Percentiles rank a stretch among this genome's conserved stretches.
These are phyloP conservation scores for Drosophila quasianomalipes DNA, from an alignment of 2,888 invertebrate species.

Conservation along the genomic window DNA sequence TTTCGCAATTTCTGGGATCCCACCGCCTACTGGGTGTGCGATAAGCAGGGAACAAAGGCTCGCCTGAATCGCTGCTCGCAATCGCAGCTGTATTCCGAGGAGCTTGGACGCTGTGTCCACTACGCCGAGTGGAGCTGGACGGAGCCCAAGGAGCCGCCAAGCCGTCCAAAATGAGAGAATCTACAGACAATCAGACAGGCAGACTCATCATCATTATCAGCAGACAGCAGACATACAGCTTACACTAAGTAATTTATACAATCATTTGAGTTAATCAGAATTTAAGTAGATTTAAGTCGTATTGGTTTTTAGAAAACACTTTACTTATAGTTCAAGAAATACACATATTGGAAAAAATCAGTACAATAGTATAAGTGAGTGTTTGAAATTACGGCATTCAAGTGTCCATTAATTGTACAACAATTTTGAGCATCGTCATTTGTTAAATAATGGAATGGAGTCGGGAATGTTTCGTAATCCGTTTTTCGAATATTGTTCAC, in stretches of 20 bases:
- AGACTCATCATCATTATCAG: constrained; percentile 27
- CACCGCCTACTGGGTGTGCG: constrained; percentile 82
- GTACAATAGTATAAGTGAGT: constrained; percentile 55
- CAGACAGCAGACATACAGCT: neutral
- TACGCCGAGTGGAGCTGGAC: constrained; percentile 83
- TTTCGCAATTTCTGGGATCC: constrained; percentile 84
- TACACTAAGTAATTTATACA: constrained; percentile 2
- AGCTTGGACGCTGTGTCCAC: constrained; percentile 74
- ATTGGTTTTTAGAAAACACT: constrained; percentile 67
- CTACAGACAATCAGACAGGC: neutral
- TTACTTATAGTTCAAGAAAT: constrained; percentile 60
- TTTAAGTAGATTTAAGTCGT: constrained; percentile 29
- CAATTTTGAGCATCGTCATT: constrained; percentile 55
- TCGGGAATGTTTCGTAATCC: constrained; percentile 38
- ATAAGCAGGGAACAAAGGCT: constrained; percentile 71
- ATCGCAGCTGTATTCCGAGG: constrained; percentile 77
- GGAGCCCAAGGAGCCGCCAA: constrained; percentile 80
- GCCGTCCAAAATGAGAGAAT: constrained; percentile 67
- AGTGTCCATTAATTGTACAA: constrained; percentile 39
- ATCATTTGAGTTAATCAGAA: constrained; percentile 20
- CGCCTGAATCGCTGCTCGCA: constrained; percentile 70
- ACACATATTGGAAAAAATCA: constrained; percentile 48
- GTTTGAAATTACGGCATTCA: constrained; percentile 24
- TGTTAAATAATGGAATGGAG: constrained; percentile 33
- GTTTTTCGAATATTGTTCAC: neutral